Evolutionary conservation across 1,140 invertebrate species (phyloP), one percentile per base, ranked within the genome.

Genomic region (Drosophila pseudoananassae): DNA sequence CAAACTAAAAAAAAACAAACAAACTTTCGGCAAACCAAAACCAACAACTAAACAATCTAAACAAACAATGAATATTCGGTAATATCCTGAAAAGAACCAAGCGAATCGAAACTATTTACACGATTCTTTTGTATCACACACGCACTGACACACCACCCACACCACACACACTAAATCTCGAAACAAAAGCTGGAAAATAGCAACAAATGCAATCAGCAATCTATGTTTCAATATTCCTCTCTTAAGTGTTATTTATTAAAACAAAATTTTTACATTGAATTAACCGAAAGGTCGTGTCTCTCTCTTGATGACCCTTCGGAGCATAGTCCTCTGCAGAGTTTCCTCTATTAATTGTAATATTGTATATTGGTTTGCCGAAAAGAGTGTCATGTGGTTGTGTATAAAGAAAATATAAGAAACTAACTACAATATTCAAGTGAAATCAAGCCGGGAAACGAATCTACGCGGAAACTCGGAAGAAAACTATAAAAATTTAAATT

Each of bases 331-430:
- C n/a, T n/a, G n/a, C n/a, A n/a, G n/a, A n/a, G 7, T 40, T 12
- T 38, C 15, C 31, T 50, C 9, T 17, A 27, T 20, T 20, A 5
- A 27, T 6, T 27, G 5, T 27, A 27, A 27, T 27, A 27, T 27
- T 27, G 6, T 20, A 7, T 23, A 58, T 60, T 70, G 75, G 71
- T 79, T 87, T 88, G 84, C 78, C 76, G 76, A 83, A 70, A 68
- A 45, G 49, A 70, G 66, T 79, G 64, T 61, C 43, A 76, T 73
- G 75, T 87, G 83, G 83, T 87, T 87, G 83, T 87, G 83, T 83
- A 50, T 57, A 75, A 64, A 54, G 14, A 55, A 58, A 33, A 52
- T 52, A 10, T 20, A 43, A 45, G 15, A 52, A 29, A 33, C 45
- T 33, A 69, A 25, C n/a, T 17, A 46, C 14, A 47, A 40, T 5